Evolutionary conservation across 2,888 invertebrate species (phyloP).

Genomic region (Lagria hirta): DNA sequence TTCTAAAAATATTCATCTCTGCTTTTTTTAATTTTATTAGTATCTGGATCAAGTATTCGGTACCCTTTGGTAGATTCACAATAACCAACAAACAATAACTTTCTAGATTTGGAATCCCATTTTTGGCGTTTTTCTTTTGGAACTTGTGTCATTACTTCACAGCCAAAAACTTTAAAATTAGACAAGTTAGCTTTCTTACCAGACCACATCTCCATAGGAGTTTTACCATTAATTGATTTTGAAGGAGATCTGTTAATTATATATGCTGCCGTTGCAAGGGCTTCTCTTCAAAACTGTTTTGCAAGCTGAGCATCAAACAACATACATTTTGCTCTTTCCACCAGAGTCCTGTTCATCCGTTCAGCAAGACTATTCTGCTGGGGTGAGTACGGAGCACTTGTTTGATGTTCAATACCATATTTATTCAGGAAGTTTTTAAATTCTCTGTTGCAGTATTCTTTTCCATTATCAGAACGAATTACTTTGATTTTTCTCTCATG

Average conservation of each 20-base stretch:
- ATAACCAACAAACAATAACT: constrained; percentile 26
- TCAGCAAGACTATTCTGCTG: constrained; percentile 46
- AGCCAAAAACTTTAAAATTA: constrained; percentile 29
- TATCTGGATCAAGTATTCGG: constrained; percentile 1
- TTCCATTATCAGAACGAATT: constrained; percentile 36
- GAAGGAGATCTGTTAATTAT: constrained; percentile 28
- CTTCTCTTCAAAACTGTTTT: constrained; percentile 40
- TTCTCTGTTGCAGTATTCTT: constrained; percentile 28
- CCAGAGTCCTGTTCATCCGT: constrained; percentile 32
- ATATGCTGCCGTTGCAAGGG: constrained; percentile 31
- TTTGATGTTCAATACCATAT: constrained; percentile 41
- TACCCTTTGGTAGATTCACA: constrained; percentile 19
- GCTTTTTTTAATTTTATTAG: too few relatives aligned
- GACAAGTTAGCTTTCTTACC: constrained; percentile 28
- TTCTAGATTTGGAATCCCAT: constrained; percentile 29
- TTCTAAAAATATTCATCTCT: too few relatives aligned
- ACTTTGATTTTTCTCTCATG: constrained; percentile 31
- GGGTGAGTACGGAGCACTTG: constrained; percentile 40
- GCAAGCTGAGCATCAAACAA: constrained; percentile 34
- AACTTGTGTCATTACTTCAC: constrained; percentile 27
- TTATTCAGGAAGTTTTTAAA: constrained; percentile 29
- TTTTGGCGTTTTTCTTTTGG: constrained; percentile 31
- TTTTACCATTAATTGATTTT: constrained; percentile 24
- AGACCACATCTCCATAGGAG: constrained; percentile 30
- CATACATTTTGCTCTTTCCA: constrained; percentile 37